Percentiles rank a stretch among this genome's conserved stretches.
phyloP scores from a whole-genome alignment of 2,888 invertebrate genomes.

The Lordiphosa andalusiaca region DNA sequence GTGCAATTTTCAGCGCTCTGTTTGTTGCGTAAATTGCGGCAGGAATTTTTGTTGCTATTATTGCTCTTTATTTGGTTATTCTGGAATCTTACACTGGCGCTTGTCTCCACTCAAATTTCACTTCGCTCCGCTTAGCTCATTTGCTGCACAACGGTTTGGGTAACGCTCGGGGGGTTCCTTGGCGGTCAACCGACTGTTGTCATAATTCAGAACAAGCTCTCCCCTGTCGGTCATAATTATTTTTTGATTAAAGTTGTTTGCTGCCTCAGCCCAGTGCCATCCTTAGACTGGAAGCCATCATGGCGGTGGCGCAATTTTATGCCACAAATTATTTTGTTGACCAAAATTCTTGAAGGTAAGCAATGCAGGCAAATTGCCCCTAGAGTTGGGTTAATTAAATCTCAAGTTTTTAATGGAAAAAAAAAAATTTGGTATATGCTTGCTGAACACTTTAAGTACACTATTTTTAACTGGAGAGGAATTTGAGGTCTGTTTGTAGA shows the following conservation, averaged over 20 bases:
- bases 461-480: no score
- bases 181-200: constrained; percentile 16
- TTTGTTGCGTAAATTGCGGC: constrained; percentile 63
- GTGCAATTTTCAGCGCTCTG: constrained; percentile 59
- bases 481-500: no score
- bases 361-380: no score
- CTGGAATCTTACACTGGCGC: constrained; percentile 24
- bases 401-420: no score
- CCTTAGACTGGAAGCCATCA: constrained; percentile 10
- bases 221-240: constrained; percentile 72
- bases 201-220: constrained; percentile 68
- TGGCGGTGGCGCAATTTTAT: neutral
- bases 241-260: constrained; percentile 71
- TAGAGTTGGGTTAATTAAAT: no score
- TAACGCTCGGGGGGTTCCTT: constrained; percentile 10
- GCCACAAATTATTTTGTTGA: no score
- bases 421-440: no score
- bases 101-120: constrained; percentile 54
- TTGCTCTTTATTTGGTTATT: constrained; percentile 44
- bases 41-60: constrained; percentile 27
- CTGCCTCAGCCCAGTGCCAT: constrained; percentile 13
- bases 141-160: constrained; percentile 51
- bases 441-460: no score
- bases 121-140: constrained; percentile 67
- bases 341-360: no score